Conservation (phyloP, 2,888 invertebrate species). For the Xestia xanthographa region DNA sequence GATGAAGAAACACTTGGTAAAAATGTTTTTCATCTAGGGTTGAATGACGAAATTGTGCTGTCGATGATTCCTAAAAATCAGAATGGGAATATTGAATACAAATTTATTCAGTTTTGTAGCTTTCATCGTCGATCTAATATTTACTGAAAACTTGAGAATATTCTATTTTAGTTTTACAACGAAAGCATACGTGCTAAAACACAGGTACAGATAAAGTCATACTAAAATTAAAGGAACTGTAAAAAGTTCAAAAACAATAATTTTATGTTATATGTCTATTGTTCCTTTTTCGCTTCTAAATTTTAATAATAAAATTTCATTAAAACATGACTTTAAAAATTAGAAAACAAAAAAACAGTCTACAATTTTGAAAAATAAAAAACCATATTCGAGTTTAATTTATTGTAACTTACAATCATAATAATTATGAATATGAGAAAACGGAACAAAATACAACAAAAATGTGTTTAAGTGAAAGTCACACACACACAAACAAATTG, state of each 20-base stretch:
- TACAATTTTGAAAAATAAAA: background rate
- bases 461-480: slow-evolving; percentile 84
- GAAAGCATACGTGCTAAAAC: background rate
- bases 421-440: slow-evolving; percentile 69
- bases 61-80: background rate
- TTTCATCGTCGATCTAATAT: background rate
- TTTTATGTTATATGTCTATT: too few relatives aligned
- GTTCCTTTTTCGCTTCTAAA: too few relatives aligned
- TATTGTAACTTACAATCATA: slow-evolving; percentile 35
- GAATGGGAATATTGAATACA: background rate
- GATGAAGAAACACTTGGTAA: background rate
- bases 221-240: background rate
- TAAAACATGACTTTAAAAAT: background rate
- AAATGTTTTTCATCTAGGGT: background rate
- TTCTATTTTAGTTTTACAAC: background rate
- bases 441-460: slow-evolving; percentile 79
- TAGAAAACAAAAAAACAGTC: background rate
- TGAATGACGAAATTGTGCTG: background rate
- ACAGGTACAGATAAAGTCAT: background rate
- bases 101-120: background rate
- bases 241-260: too few relatives aligned
- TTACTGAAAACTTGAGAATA: background rate
- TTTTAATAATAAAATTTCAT: too few relatives aligned
- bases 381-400: slow-evolving; percentile 11
- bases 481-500: slow-evolving; percentile 76